phyloP scores from a whole-genome alignment of 1,140 invertebrate genomes.

The Aethina tumida region DNA sequence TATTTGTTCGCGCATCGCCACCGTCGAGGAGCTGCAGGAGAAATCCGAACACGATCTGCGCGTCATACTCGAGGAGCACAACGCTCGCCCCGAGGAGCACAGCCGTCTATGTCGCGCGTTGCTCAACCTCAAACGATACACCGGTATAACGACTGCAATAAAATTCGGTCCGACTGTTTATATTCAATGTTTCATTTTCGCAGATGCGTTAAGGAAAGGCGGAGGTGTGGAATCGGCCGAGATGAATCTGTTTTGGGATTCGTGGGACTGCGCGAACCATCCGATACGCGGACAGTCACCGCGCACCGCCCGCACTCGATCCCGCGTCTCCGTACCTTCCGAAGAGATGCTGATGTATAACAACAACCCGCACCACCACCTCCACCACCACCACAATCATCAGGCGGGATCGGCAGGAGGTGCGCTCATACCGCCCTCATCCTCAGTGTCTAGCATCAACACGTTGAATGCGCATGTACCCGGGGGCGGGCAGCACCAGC shows the following conservation, averaged over 20 bases:
- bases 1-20: constrained; percentile 49
- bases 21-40: constrained; percentile 71
- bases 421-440: constrained; percentile 30
- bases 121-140: constrained; percentile 74
- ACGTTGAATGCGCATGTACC: constrained; percentile 29
- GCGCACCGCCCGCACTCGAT: constrained; percentile 42
- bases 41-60: constrained; percentile 74
- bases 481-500: constrained; percentile 21
- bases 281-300: constrained; percentile 44
- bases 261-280: constrained; percentile 59
- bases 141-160: constrained; percentile 44
- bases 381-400: too few relatives aligned
- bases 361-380: constrained; percentile 38
- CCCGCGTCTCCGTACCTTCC: constrained; percentile 47
- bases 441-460: constrained; percentile 35
- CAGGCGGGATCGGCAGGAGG: constrained; percentile 25
- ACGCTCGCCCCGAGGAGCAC: constrained; percentile 66
- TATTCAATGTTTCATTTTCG: constrained; percentile 10
- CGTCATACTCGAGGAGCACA: constrained; percentile 54
- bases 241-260: constrained; percentile 81
- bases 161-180: not conserved
- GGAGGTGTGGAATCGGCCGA: constrained; percentile 45
- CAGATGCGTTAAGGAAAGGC: constrained; percentile 52
- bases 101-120: constrained; percentile 69
- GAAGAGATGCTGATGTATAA: constrained; percentile 48